These are phyloP conservation scores for Galendromus occidentalis DNA, from an alignment of 1,140 invertebrate genomes.

Conservation along the genomic window DNA sequence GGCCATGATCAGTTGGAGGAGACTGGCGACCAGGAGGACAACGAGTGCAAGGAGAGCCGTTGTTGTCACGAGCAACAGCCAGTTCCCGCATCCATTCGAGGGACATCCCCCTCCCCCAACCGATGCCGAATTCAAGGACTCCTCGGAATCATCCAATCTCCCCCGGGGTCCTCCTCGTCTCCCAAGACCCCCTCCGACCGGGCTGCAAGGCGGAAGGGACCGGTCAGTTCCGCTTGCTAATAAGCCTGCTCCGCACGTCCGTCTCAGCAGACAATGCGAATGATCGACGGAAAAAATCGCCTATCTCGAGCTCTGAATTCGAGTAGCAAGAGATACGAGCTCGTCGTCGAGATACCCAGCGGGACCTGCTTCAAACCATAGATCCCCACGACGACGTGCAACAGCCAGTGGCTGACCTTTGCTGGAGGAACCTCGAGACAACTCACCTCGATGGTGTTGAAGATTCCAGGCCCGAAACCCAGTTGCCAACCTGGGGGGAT, in stretches of 20 bases:
- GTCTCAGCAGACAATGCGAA: too few species aligned
- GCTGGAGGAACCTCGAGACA: neutral
- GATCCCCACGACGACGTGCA: too few species aligned
- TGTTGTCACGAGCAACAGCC: neutral
- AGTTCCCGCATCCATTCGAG: conserved; percentile 8
- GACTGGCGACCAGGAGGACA: neutral
- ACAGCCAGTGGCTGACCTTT: too few species aligned
- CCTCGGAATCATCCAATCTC: neutral
- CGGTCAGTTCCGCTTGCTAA: too few species aligned
- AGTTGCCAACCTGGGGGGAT: conserved; percentile 11
- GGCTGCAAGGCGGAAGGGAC: neutral
- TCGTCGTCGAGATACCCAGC: too few species aligned
- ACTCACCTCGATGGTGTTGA: conserved; percentile 4
- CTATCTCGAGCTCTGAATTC: too few species aligned
- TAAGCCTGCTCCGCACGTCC: too few species aligned
- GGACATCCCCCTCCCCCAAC: neutral
- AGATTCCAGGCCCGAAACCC: conserved; percentile 8
- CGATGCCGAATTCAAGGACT: neutral
- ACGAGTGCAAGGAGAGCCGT: neutral
- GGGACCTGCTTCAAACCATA: too few species aligned
- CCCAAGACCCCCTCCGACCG: neutral
- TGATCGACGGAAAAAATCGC: too few species aligned
- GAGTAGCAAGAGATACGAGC: too few species aligned
- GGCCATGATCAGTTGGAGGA: conserved; percentile 6
- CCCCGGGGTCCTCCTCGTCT: neutral